These are phyloP conservation scores for Lethenteron camtschaticum DNA, from an alignment of 2,113 vertebrate genomes.

Conservation along the genomic window DNA sequence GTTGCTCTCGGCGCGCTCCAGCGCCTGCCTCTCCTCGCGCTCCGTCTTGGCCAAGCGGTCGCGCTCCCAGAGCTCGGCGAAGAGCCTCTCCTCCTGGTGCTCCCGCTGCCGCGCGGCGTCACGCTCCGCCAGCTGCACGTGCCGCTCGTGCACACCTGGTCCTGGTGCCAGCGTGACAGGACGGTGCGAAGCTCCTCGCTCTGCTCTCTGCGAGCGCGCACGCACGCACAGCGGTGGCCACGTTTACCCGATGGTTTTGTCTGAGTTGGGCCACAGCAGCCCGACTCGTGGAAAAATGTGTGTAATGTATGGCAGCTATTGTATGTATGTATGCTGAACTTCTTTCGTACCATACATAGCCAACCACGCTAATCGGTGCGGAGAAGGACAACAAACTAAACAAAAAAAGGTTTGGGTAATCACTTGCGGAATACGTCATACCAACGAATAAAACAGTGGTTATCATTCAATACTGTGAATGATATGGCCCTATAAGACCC, in stretches of 20 bases:
- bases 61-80: constrained; percentile 35
- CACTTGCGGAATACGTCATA: too few relatives aligned
- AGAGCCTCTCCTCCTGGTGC: constrained; percentile 28
- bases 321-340: not conserved
- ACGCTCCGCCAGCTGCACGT: constrained; percentile 29
- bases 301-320: not conserved
- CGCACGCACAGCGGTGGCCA: not conserved
- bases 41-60: constrained; percentile 38
- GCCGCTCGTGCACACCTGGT: constrained; percentile 26
- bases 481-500: too few relatives aligned
- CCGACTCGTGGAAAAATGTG: not conserved
- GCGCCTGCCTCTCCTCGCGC: constrained; percentile 11
- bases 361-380: not conserved
- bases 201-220: constrained; percentile 23
- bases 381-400: too few relatives aligned
- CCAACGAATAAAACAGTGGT: too few relatives aligned
- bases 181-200: constrained; percentile 32
- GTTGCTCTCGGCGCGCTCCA: constrained; percentile 12
- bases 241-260: not conserved
- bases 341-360: not conserved
- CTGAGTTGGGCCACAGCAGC: not conserved
- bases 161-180: constrained; percentile 13
- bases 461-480: too few relatives aligned
- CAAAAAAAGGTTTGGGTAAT: too few relatives aligned
- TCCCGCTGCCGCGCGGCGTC: constrained; percentile 18